A percentile compares a stretch with the other conserved stretches of the same genome.
Evolutionary conservation across 2,113 vertebrate genomes (phyloP).

Genomic region (Dolichallabes microphthalmus): DNA sequence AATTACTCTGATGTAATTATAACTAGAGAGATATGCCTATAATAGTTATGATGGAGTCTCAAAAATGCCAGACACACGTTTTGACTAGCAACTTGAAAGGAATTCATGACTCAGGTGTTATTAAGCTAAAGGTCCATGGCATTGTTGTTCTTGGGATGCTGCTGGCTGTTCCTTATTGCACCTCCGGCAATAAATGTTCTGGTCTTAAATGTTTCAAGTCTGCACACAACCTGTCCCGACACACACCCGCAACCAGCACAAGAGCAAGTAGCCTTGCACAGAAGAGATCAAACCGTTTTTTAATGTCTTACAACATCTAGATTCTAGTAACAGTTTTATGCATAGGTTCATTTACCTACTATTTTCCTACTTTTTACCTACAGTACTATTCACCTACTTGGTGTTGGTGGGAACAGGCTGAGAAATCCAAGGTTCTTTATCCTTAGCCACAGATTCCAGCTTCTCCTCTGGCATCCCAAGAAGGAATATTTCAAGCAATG

Average conservation of each 20-base stretch:
- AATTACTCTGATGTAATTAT: conserved; percentile 77
- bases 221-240: conserved; percentile 8
- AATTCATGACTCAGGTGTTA: conserved; percentile 40
- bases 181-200: conserved; percentile 23
- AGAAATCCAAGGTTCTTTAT: background rate
- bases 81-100: conserved; percentile 1
- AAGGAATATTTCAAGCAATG: background rate
- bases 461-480: background rate
- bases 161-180: conserved; percentile 47
- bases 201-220: conserved; percentile 47
- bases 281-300: background rate
- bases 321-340: background rate
- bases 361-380: background rate
- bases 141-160: conserved; percentile 29
- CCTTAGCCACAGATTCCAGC: background rate
- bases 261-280: background rate
- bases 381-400: too few relatives aligned
- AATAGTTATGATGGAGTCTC: conserved; percentile 59
- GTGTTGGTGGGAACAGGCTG: background rate
- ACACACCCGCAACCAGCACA: conserved; percentile 21
- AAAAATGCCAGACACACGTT: conserved; percentile 47
- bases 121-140: background rate
- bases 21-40: conserved; percentile 55
- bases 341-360: background rate
- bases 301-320: background rate